Evolutionary conservation across 1,140 invertebrate species (phyloP), one percentile per base, ranked within the genome.

Genomic region (Branchinecta lindahli): DNA sequence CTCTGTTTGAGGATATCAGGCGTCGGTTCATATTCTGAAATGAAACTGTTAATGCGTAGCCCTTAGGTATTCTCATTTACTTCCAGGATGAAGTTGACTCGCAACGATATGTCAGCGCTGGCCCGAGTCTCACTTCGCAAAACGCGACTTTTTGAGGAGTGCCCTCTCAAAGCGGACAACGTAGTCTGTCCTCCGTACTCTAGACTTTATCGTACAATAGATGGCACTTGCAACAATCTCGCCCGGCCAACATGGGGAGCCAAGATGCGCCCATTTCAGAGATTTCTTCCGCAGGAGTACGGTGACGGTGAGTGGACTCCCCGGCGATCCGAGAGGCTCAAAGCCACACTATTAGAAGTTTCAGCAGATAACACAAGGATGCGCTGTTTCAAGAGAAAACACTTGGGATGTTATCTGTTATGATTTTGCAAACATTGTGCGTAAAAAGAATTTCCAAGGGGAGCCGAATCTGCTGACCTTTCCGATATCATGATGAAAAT

Each of bases 101-200:
- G 75, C 21, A 73, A 75, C 66, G 73, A 74, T 44, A 72, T 74
- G 46, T 68, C 74, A 33, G 74, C 74, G 44, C 67, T 75, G 68
- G 73, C 74, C 21, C 72, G 74, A 46, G 75, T 80, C 47, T 80
- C 81, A 1, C 76, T 83, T 46, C 76, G 79, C 8, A 77, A 80
- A 73, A 83, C 82, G 0, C 74, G 80, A 44, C 78, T 87, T 2
- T 79, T 82, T 73, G 79, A 82, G 72, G 82, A 84, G 70, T 88
- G 87, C 74, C 87, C 87, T 0, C 79, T 84, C 67, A 81, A 81
- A 70, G 82, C 82, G 5, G 77, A 79, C 2, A 84, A 85, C 0
- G 80, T 73, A 15, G 45, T 18, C 15, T 72, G 68, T 44, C 69
- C 71, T n/a, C 66, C 68, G 12, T 73, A 47, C n/a, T 69, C 68